Evolutionary conservation across 2,797 vertebrate species (phyloP).

Genomic region (Manis javanica): DNA sequence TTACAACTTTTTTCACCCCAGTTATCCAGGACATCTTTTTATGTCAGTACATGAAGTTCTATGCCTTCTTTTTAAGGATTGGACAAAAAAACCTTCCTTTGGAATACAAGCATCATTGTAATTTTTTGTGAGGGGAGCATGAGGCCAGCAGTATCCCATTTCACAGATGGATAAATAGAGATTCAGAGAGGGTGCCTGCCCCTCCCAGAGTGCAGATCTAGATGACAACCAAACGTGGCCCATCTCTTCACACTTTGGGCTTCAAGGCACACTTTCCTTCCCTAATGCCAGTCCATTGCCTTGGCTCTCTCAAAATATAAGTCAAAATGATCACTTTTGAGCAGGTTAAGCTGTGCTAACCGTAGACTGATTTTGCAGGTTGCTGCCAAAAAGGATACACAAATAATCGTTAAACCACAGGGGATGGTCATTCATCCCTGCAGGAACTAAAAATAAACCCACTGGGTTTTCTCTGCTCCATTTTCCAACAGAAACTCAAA

Average conservation of each 20-base stretch:
- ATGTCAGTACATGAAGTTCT: background rate
- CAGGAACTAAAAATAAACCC: constrained; percentile 51
- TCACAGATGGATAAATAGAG: background rate
- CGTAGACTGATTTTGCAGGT: constrained; percentile 77
- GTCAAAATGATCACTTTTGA: constrained; percentile 55
- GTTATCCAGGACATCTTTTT: background rate
- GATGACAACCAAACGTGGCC: background rate
- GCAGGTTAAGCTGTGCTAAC: constrained; percentile 75
- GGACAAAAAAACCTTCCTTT: background rate
- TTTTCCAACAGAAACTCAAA: constrained; percentile 4
- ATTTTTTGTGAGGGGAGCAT: background rate
- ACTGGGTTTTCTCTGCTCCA: background rate
- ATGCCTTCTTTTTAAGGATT: background rate
- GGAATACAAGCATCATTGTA: background rate
- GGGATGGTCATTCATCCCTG: constrained; percentile 19
- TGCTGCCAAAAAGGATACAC: constrained; percentile 72
- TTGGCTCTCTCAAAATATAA: background rate
- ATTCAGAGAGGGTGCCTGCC: background rate
- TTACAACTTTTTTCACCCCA: background rate
- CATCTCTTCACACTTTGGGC: background rate
- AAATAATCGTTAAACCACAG: constrained; percentile 81
- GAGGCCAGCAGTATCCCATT: background rate
- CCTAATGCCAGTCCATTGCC: background rate
- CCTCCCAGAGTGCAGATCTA: background rate
- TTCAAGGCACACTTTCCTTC: background rate